Conservation (phyloP, 2,113 vertebrate species). For the Heloderma charlesbogerti region DNA sequence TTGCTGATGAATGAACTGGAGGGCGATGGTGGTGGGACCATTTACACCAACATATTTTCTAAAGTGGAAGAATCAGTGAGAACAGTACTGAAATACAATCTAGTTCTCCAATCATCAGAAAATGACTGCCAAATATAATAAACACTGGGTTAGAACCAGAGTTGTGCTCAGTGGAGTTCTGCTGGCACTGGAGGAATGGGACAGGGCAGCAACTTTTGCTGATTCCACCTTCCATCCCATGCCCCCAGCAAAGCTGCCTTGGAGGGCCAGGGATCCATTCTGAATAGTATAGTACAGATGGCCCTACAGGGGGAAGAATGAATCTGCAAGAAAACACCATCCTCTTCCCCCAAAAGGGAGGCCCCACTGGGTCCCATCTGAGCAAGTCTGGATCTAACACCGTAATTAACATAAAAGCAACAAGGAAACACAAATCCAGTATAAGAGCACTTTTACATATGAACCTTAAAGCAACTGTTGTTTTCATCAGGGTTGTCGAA, state of each 20-base stretch:
- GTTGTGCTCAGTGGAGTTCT: not conserved
- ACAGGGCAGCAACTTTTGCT: not conserved
- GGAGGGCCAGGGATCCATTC: no score
- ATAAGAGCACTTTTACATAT: not conserved
- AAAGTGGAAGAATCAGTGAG: not conserved
- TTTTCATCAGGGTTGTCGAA: not conserved
- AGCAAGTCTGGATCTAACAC: no score
- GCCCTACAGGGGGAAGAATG: no score
- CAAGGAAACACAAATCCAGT: not conserved
- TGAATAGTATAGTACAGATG: no score
- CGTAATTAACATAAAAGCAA: not conserved
- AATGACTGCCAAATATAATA: not conserved
- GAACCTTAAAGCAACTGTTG: not conserved
- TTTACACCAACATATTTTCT: not conserved
- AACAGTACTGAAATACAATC: not conserved
- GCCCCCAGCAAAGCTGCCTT: no score
- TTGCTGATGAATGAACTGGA: not conserved
- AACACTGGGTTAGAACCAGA: not conserved
- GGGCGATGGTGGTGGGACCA: not conserved
- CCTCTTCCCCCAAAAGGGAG: no score
- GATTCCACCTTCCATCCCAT: not conserved
- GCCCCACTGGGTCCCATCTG: no score
- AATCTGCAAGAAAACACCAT: no score
- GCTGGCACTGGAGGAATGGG: no score
- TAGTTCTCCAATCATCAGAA: not conserved